Percentiles rank a stretch among this genome's conserved stretches.
Evolutionary conservation across 2,888 invertebrate species (phyloP).

Genomic region (Hypomecis atomaria): DNA sequence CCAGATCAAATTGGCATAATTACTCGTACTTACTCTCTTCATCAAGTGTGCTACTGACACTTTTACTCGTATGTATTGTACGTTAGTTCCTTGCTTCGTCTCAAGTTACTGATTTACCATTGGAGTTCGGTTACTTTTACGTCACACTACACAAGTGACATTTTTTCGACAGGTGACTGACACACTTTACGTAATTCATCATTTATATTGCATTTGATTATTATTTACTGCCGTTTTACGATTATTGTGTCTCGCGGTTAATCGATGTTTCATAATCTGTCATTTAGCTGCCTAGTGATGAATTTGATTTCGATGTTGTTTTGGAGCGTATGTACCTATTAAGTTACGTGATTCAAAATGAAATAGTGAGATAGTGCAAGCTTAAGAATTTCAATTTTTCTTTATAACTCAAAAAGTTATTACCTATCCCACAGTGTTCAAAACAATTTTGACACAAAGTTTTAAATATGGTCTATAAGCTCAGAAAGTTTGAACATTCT

Average conservation of each 20-base stretch:
- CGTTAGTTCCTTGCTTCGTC: constrained; percentile 3
- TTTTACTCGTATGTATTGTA: too few species aligned
- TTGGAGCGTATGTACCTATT: constrained; percentile 8
- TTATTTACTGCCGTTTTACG: constrained; percentile 40
- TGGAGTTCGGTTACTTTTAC: constrained; percentile 41
- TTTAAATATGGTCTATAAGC: too few species aligned
- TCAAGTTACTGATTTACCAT: constrained; percentile 17
- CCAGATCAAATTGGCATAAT: too few species aligned
- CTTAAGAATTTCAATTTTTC: too few species aligned
- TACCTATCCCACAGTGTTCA: too few species aligned
- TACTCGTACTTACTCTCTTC: too few species aligned
- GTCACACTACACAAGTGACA: constrained; percentile 34
- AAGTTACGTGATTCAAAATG: constrained; percentile 26
- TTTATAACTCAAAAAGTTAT: too few species aligned
- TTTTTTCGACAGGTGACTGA: constrained; percentile 55
- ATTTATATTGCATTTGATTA: constrained; percentile 45
- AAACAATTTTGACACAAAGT: too few species aligned
- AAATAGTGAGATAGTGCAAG: not conserved
- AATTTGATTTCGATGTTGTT: constrained; percentile 14
- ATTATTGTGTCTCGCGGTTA: constrained; percentile 41
- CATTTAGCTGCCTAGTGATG: constrained; percentile 16
- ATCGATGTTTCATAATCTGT: constrained; percentile 20
- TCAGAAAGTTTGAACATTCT: too few species aligned
- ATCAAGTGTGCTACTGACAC: too few species aligned
- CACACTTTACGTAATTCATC: constrained; percentile 59